Percentiles rank a stretch among this genome's conserved stretches.
phyloP scores from a whole-genome alignment of 2,797 vertebrate species.

The Scolopax rusticola region DNA sequence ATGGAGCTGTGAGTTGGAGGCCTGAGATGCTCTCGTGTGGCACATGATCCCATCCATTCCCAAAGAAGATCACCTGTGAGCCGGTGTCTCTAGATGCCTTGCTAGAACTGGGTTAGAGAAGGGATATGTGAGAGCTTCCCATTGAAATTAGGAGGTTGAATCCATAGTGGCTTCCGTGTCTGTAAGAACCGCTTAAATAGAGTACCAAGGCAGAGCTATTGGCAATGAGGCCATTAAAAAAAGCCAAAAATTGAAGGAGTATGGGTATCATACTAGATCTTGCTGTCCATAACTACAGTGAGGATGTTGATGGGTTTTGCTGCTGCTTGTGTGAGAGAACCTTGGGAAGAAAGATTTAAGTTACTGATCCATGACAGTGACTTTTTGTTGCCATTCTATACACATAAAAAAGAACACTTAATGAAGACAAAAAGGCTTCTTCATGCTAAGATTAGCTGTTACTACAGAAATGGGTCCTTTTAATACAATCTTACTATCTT shows the following conservation, averaged over 20 bases:
- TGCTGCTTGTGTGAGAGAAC: accelerated
- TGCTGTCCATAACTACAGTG: not conserved
- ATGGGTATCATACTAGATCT: not conserved
- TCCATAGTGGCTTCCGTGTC: not conserved
- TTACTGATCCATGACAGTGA: not conserved
- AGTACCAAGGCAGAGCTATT: not conserved
- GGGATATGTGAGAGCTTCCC: not conserved
- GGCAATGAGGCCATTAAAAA: not conserved
- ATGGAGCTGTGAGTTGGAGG: not conserved
- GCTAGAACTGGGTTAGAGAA: not conserved
- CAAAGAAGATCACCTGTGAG: not conserved
- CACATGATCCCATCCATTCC: not conserved
- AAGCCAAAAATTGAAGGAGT: not conserved
- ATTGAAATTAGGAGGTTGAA: not conserved
- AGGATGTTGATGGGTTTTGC: not conserved
- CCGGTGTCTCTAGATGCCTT: not conserved
- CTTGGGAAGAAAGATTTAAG: not conserved
- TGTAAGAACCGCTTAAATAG: not conserved
- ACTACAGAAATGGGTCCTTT: not conserved
- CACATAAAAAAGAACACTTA: not conserved
- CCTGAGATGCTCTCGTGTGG: not conserved
- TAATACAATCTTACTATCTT: not conserved
- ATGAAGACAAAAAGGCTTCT: not conserved
- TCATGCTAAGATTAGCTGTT: not conserved
- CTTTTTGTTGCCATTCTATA: not conserved